Percentiles rank a stretch among this genome's conserved stretches.
Evolutionary conservation across 2,888 invertebrate species (phyloP).

Genomic region (Ectemnius lituratus): DNA sequence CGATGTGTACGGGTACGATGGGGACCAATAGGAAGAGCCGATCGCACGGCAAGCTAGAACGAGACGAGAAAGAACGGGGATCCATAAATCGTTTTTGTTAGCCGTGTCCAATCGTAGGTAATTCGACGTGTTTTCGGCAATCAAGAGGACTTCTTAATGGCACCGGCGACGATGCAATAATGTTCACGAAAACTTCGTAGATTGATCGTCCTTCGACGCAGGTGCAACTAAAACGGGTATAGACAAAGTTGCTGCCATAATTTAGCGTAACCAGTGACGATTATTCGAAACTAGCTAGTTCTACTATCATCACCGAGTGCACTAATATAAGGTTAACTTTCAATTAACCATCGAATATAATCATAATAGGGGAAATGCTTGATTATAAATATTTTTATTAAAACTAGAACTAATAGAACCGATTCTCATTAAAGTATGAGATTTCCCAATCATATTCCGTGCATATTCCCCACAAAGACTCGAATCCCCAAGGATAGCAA

Average conservation of each 20-base stretch:
- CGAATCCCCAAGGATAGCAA: too few relatives aligned
- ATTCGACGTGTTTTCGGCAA: conserved; percentile 39
- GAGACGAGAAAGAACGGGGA: conserved; percentile 21
- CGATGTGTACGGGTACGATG: background rate
- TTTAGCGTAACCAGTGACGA: background rate
- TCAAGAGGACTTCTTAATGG: conserved; percentile 38
- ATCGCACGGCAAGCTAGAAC: conserved; percentile 11
- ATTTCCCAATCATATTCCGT: too few relatives aligned
- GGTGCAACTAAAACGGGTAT: conserved; percentile 13
- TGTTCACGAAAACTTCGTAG: conserved; percentile 35
- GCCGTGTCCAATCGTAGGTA: conserved; percentile 50
- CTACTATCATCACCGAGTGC: too few relatives aligned
- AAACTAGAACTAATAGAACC: too few relatives aligned
- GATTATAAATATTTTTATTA: too few relatives aligned
- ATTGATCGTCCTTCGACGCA: conserved; percentile 25
- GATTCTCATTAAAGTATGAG: too few relatives aligned
- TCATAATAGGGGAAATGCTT: too few relatives aligned
- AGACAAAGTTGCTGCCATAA: background rate
- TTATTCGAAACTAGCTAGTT: background rate
- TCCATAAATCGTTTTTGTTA: conserved; percentile 29
- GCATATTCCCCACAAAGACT: too few relatives aligned
- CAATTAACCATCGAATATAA: too few relatives aligned
- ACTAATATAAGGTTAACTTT: too few relatives aligned
- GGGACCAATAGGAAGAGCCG: too few relatives aligned
- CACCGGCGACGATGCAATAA: conserved; percentile 33